Percentiles rank a stretch among this genome's conserved stretches.
phyloP scores from a whole-genome alignment of 2,113 vertebrate species.

The Propithecus coquereli region DNA sequence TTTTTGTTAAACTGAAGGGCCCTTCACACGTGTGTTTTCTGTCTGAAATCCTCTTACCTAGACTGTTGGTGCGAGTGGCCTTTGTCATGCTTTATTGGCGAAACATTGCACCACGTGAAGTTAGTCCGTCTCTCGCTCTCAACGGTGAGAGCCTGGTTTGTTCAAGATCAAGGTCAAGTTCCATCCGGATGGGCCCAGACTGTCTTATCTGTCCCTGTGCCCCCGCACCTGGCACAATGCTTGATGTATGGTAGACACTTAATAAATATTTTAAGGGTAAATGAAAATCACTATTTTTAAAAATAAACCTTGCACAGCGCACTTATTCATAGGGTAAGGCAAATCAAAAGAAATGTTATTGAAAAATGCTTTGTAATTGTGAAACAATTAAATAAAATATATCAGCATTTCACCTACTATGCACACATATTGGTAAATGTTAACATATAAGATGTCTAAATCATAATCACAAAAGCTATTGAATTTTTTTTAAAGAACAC shows the following conservation, averaged over 20 bases:
- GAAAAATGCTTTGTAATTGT: neutral
- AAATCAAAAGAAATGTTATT: neutral
- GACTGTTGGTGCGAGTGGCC: fast-evolving
- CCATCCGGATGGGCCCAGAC: fast-evolving
- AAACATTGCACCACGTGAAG: neutral
- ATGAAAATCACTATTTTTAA: neutral
- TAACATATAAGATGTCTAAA: neutral
- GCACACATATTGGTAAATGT: neutral
- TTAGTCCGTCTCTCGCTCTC: fast-evolving
- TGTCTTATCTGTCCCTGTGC: fast-evolving
- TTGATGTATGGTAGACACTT: fast-evolving
- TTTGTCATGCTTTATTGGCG: too few relatives aligned
- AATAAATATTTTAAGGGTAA: neutral
- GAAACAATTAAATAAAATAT: neutral
- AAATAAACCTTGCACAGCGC: neutral
- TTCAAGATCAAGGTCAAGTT: neutral
- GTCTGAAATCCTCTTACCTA: neutral
- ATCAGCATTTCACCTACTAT: neutral
- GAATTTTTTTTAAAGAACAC: neutral
- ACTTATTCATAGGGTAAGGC: neutral
- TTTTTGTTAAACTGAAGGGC: neutral
- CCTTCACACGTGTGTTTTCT: neutral
- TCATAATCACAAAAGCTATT: neutral
- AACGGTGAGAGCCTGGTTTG: fast-evolving
- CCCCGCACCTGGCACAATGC: too few relatives aligned